Evolutionary conservation across 2,888 invertebrate genomes (phyloP).

Genomic region (Mystacides longicornis): DNA sequence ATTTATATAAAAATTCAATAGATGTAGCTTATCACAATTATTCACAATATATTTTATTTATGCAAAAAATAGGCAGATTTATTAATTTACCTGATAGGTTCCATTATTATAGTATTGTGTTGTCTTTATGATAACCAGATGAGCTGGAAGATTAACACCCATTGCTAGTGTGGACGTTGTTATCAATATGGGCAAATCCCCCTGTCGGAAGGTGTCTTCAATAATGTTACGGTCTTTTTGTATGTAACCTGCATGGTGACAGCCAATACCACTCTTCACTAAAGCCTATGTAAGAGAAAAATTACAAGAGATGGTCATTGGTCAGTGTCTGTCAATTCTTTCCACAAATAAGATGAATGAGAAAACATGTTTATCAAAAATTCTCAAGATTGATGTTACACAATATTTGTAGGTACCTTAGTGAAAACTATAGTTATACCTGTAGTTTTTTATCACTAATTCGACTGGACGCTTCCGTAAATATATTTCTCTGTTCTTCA

Average conservation of each 20-base stretch:
- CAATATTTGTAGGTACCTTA: too few relatives aligned
- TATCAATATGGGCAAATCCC: conserved; percentile 60
- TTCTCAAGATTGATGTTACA: too few relatives aligned
- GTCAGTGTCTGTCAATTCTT: too few relatives aligned
- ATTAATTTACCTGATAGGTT: conserved; percentile 38
- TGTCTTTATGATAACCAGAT: conserved; percentile 73
- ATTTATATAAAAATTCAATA: too few relatives aligned
- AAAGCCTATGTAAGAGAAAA: conserved; percentile 33
- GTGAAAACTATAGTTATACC: too few relatives aligned
- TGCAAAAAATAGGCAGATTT: too few relatives aligned
- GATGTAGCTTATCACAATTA: too few relatives aligned
- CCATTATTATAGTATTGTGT: conserved; percentile 65
- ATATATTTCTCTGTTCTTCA: conserved; percentile 45
- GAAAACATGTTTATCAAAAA: too few relatives aligned
- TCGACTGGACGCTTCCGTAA: conserved; percentile 43
- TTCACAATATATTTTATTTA: too few relatives aligned
- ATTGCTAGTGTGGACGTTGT: conserved; percentile 68
- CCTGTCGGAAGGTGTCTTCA: conserved; percentile 58
- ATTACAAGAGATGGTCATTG: not conserved
- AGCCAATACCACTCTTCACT: conserved; percentile 59
- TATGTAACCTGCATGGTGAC: conserved; percentile 72
- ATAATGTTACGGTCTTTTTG: conserved; percentile 56
- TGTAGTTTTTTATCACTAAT: conserved; percentile 45
- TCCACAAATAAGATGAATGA: too few relatives aligned
- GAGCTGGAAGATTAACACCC: conserved; percentile 80